Evolutionary conservation across 2,797 vertebrate species (phyloP).

Genomic region (Buphagus erythrorhynchus): DNA sequence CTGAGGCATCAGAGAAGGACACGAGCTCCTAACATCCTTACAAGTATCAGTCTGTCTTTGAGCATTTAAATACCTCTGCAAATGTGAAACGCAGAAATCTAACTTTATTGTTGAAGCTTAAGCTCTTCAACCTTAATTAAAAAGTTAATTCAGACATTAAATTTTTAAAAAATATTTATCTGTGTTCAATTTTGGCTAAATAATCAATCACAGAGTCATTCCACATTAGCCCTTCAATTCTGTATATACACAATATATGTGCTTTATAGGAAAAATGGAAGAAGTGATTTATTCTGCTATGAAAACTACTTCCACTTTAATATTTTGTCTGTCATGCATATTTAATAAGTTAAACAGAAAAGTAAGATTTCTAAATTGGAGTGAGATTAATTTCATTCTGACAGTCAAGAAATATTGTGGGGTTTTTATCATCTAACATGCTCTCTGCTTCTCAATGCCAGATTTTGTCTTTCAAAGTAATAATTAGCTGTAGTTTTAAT

Average conservation of each 20-base stretch:
- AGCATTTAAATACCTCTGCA: background rate
- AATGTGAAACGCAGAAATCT: background rate
- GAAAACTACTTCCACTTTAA: background rate
- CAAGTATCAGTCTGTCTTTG: background rate
- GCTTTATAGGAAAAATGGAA: background rate
- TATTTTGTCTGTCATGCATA: background rate
- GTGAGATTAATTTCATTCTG: slow-evolving; percentile 3
- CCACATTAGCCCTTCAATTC: background rate
- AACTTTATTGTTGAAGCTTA: background rate
- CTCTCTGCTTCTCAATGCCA: background rate
- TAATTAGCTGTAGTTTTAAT: background rate
- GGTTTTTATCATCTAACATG: background rate
- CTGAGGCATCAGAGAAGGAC: background rate
- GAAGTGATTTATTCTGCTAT: background rate
- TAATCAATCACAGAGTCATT: background rate
- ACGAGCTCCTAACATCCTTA: background rate
- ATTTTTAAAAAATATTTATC: background rate
- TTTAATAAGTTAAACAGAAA: background rate
- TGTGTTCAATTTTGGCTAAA: background rate
- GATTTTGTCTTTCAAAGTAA: slow-evolving; percentile 26
- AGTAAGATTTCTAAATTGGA: background rate
- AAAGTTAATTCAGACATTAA: background rate
- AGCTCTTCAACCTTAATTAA: background rate
- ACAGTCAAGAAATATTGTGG: background rate
- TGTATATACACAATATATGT: background rate